These are phyloP conservation scores for Aldrovandia affinis DNA, from an alignment of 2,797 vertebrate genomes.

Conservation along the genomic window DNA sequence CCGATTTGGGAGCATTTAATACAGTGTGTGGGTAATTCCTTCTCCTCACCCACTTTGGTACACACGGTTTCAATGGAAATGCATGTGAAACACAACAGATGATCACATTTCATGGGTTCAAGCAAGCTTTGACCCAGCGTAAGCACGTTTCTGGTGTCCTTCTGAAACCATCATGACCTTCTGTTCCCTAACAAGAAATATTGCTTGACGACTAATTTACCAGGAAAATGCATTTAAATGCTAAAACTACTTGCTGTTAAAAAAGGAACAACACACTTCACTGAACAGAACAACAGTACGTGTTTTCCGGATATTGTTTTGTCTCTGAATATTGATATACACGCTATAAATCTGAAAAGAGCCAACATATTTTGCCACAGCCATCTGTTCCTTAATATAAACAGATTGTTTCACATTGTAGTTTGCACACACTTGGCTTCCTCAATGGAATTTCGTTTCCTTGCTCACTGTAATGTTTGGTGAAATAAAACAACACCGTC, in stretches of 20 bases:
- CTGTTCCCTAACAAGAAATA: neutral
- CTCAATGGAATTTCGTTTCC: constrained; percentile 25
- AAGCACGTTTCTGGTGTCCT: neutral
- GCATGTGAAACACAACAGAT: neutral
- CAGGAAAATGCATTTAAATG: neutral
- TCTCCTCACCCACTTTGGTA: no score
- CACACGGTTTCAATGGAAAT: neutral
- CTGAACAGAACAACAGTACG: constrained; percentile 21
- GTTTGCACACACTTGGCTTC: constrained; percentile 35
- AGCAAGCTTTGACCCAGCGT: neutral
- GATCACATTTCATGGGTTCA: neutral
- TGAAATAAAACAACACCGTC: constrained; percentile 25
- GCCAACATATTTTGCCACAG: constrained; percentile 29
- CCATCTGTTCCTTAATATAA: constrained; percentile 39
- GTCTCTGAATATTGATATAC: constrained; percentile 32
- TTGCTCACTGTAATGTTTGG: neutral
- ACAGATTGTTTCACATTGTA: constrained; percentile 39
- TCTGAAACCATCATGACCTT: constrained; percentile 5
- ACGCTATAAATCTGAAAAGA: constrained; percentile 21
- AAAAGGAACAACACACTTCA: constrained; percentile 7
- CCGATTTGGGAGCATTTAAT: no score
- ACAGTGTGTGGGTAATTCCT: no score
- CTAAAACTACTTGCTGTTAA: neutral
- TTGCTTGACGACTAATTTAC: neutral
- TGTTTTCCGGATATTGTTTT: constrained; percentile 24